A percentile compares a stretch with the other conserved stretches of the same genome.
Conservation (phyloP, 92 coral and sea anemone species). For the Bergia puertoricense region DNA sequence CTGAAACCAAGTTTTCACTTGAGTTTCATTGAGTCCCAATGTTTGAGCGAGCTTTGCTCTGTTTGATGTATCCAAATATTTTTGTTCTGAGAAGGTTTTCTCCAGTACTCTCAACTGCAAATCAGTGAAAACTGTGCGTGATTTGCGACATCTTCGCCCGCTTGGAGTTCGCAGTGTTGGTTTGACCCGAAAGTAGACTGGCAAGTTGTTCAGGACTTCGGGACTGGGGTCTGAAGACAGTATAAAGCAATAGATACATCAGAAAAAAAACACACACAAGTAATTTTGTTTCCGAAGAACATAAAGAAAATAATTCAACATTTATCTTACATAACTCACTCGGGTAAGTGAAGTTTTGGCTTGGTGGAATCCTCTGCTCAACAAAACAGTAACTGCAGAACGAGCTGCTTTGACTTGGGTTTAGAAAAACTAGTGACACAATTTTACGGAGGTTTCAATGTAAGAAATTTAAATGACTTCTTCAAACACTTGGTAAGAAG, state of each 20-base stretch:
- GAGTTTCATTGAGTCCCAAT: conserved; percentile 93
- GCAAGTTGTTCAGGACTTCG: conserved; percentile 81
- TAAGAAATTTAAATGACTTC: not conserved
- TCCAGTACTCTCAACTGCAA: conserved; percentile 92
- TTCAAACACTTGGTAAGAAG: conserved; percentile 10
- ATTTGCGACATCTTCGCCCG: conserved; percentile 94
- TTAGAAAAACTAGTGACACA: too few species aligned
- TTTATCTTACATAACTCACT: not conserved
- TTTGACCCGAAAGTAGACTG: conserved; percentile 97
- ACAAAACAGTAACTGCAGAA: not conserved
- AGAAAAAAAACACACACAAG: not conserved
- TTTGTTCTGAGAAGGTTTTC: conserved; percentile 95
- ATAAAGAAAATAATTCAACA: not conserved
- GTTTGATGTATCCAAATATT: conserved; percentile 93
- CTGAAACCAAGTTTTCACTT: conserved; percentile 99
- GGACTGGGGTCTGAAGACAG: conserved; percentile 76
- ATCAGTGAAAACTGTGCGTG: conserved; percentile 98
- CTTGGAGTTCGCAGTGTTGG: conserved; percentile 93
- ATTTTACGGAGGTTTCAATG: not conserved
- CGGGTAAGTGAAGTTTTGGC: not conserved
- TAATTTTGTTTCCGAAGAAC: not conserved
- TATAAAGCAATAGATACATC: not conserved
- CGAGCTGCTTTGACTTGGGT: not conserved
- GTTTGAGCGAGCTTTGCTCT: conserved; percentile 93
- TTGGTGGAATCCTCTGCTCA: too few species aligned